Conservation (phyloP, 2,797 vertebrate species). For the Loris lydekkerianus region DNA sequence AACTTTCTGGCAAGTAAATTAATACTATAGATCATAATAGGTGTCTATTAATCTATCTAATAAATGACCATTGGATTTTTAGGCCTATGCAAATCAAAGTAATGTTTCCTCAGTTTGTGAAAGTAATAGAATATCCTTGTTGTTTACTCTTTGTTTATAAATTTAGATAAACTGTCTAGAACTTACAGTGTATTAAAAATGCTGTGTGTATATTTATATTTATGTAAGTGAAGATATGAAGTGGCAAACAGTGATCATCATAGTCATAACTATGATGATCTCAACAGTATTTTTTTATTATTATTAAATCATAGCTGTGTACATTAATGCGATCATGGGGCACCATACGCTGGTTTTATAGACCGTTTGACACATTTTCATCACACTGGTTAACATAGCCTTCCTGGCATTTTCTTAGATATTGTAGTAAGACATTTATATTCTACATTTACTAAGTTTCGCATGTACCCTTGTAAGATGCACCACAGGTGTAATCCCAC, state of each 20-base stretch:
- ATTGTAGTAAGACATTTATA: too few relatives aligned
- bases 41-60: not conserved
- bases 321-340: too few relatives aligned
- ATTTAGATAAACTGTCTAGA: constrained; percentile 14
- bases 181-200: not conserved
- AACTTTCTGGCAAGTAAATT: not conserved
- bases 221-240: not conserved
- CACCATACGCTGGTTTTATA: too few relatives aligned
- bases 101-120: not conserved
- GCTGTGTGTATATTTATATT: not conserved
- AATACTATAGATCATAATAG: not conserved
- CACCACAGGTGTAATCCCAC: too few relatives aligned
- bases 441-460: too few relatives aligned
- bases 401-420: too few relatives aligned
- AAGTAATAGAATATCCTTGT: constrained; percentile 15
- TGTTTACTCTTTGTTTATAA: not conserved
- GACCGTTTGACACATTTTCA: too few relatives aligned
- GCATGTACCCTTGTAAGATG: too few relatives aligned
- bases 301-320: too few relatives aligned
- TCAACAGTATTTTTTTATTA: too few relatives aligned
- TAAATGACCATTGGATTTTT: constrained; percentile 18
- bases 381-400: too few relatives aligned
- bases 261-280: not conserved
- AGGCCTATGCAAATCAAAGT: not conserved
- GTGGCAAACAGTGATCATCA: not conserved